Evolutionary conservation across 2,113 vertebrate species (phyloP).

Genomic region (Grallaria varia): DNA sequence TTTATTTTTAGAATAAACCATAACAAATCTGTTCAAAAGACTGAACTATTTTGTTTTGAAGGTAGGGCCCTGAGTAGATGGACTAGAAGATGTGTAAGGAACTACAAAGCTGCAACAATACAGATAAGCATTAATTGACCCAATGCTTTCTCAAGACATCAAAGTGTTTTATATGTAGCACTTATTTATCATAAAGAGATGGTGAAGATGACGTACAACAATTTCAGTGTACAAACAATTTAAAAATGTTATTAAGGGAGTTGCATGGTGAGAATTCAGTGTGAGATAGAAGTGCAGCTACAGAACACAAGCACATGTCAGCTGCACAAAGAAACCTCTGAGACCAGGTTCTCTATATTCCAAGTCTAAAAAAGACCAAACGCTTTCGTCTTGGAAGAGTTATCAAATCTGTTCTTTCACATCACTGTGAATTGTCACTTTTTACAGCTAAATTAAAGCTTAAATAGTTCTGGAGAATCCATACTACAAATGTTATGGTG

Average conservation of each 20-base stretch:
- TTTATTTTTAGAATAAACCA: background rate
- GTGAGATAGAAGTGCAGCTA: background rate
- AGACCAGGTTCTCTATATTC: background rate
- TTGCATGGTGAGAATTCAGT: background rate
- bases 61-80: background rate
- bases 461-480: background rate
- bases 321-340: background rate
- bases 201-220: background rate
- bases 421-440: background rate
- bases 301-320: background rate
- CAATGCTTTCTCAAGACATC: background rate
- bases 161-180: background rate
- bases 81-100: background rate
- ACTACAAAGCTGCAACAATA: background rate
- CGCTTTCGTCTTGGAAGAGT: background rate
- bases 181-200: background rate
- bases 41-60: background rate
- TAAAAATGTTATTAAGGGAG: background rate
- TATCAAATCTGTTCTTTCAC: background rate
- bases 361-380: background rate
- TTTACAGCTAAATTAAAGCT: background rate
- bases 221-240: background rate
- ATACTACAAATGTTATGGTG: background rate
- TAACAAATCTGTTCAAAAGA: background rate
- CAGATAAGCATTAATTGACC: background rate